Evolutionary conservation across 2,797 vertebrate genomes (phyloP).

Genomic region (Lagocephalus sceleratus): DNA sequence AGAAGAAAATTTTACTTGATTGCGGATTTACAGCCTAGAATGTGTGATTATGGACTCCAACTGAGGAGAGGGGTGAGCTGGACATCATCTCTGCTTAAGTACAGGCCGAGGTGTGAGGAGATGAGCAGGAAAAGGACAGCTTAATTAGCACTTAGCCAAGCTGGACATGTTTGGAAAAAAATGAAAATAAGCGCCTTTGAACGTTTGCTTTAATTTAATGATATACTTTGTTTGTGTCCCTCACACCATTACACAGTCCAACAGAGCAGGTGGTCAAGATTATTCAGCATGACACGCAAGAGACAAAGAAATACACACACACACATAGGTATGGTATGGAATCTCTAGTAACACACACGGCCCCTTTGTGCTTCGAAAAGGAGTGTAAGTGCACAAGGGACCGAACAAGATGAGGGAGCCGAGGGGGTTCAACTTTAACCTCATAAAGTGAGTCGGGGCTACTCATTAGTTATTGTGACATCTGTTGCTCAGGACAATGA

Average conservation of each 20-base stretch:
- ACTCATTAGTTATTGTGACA: constrained; percentile 82
- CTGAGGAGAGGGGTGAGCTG: constrained; percentile 62
- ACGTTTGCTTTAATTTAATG: constrained; percentile 5
- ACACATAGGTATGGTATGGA: constrained; percentile 13
- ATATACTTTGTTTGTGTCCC: constrained; percentile 5
- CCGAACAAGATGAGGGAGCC: constrained; percentile 47
- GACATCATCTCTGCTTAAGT: constrained; percentile 58
- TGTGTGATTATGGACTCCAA: constrained; percentile 61
- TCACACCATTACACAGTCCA: constrained; percentile 6
- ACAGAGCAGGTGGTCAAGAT: constrained; percentile 54
- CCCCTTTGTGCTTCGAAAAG: constrained; percentile 57
- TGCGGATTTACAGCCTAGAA: constrained; percentile 50
- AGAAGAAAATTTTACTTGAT: constrained; percentile 72
- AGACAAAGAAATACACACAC: constrained; percentile 22
- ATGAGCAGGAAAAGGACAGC: constrained; percentile 47
- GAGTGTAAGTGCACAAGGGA: constrained; percentile 50
- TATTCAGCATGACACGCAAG: constrained; percentile 44
- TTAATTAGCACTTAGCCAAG: constrained; percentile 68
- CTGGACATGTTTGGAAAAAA: constrained; percentile 61
- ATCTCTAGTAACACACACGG: constrained; percentile 61
- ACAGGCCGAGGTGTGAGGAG: constrained; percentile 56
- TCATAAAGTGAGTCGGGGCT: constrained; percentile 75
- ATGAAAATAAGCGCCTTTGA: constrained; percentile 61
- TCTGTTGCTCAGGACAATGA: constrained; percentile 74
- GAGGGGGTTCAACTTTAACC: constrained; percentile 79